Base-by-base conservation (phyloP, 1,140 invertebrate species). In the Philopotamus ludificatus region DNA sequence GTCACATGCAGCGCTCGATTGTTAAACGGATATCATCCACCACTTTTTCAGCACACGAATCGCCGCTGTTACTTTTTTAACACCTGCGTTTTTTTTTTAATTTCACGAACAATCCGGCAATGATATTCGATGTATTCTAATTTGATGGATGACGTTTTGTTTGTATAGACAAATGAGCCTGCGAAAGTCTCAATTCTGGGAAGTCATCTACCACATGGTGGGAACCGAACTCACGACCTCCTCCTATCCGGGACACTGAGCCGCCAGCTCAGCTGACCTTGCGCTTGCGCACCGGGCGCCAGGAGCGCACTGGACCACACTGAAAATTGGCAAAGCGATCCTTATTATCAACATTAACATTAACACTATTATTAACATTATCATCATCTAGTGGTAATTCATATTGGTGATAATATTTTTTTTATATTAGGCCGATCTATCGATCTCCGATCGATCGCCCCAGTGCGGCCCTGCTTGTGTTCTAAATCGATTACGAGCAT, bases 401-500 rank as follows among this genome's bases (percentile, higher is more conserved):
- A n/a, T n/a, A n/a, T n/a, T n/a, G n/a, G n/a, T n/a, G n/a, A n/a
- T n/a, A n/a, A n/a, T 44, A 39, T 9, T 15, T 44, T 44, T 2
- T 44, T 44, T 44, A 15, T 1, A 9, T 44, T n/a, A 18, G 3
- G 23, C 15, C 18, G 2, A 2, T 49, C 45, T 1, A n/a, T n/a
- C 10, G 45, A 21, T 49, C 15, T n/a, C 45, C 12, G 3, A 15
- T n/a, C n/a, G n/a, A 45, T n/a, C 15, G 1, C 2, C 28, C 26
- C 3, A 63, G 26, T 54, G 4, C 50, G 58, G 4, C 47, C 44
- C 45, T 59, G 55, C n/a, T 53, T 62, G 42, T 68, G 55, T 61
- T 59, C 62, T 63, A 65, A 65, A 69, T 69, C 59, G 58, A 69
- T 47, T 63, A 65, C 47, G 59, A 53, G 58, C 18, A 63, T 62